Base-by-base conservation (phyloP, 2,888 invertebrate species). In the Polymixis lichenea region DNA sequence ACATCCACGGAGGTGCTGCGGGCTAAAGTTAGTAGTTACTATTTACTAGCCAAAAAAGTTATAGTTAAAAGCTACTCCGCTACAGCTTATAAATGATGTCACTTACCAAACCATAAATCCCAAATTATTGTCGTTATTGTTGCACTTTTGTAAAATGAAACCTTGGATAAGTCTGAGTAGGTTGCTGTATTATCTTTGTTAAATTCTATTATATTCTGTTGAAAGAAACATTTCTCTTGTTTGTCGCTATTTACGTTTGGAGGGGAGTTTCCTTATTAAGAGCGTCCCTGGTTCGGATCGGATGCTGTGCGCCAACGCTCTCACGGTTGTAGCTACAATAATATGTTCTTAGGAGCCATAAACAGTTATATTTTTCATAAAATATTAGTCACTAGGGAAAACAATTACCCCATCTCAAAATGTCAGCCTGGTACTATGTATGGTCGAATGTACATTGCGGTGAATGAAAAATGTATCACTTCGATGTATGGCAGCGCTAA, bases 401-500 rank as follows among this genome's bases (percentile, higher is more conserved):
- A 32, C n/a, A 17, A 32, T 53, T 17, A 22, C 17, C 6, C 3
- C 13, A 55, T 55, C n/a, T n/a, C 38, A 53, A 53, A 68, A 13
- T 55, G 2, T 66, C 19, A 38, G 19, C 11, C 19, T 25, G 25
- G 25, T 38, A 25, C 38, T 55, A 53, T 17, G n/a, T 67, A 7
- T 53, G n/a, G 7, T 67, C 53, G n/a, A 53, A 38, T 55, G 8
- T 38, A 38, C 11, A 68, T 9, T 43, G 43, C 19, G 19, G 19
- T 69, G 68, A 43, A 38, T 66, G 66, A 53, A 66, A 28, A 49
- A 28, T 22, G 15, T 51, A 28, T 28, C 22, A 65, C 22, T 66
- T 28, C 8, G 6, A 65, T 1, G 13, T 46, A 46, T 65, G 64
- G 11, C 25, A 7, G 25, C 7, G 46, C 25, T 66, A 66, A 49